phyloP scores from a whole-genome alignment of 2,888 invertebrate species.

The Helleia helle region DNA sequence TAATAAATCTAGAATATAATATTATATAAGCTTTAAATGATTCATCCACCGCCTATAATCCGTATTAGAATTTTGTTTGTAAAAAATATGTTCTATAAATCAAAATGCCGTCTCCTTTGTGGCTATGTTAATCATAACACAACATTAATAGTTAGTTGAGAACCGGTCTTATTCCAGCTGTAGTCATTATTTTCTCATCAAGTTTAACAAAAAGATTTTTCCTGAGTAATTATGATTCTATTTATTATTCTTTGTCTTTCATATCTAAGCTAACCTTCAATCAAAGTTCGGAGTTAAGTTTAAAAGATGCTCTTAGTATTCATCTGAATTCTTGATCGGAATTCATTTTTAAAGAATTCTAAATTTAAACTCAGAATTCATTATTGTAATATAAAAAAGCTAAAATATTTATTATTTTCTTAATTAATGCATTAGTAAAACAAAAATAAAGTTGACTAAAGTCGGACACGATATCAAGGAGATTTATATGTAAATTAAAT shows the following conservation, averaged over 20 bases:
- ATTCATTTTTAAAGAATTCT: too few relatives aligned
- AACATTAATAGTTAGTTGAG: conserved; percentile 12
- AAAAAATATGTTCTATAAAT: conserved; percentile 8
- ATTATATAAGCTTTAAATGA: neutral
- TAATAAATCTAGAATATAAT: too few relatives aligned
- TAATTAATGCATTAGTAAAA: too few relatives aligned
- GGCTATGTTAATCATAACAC: conserved; percentile 8
- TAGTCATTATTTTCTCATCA: conserved; percentile 25
- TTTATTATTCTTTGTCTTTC: conserved; percentile 14
- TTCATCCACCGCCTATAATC: neutral
- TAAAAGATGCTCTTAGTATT: neutral
- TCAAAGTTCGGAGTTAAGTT: neutral
- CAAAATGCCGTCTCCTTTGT: conserved; percentile 7
- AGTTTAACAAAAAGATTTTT: conserved; percentile 21
- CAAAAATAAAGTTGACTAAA: too few relatives aligned
- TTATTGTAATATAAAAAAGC: too few relatives aligned
- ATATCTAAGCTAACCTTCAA: conserved; percentile 2
- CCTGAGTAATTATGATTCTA: conserved; percentile 15
- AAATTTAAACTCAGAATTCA: too few relatives aligned
- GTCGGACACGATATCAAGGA: too few relatives aligned
- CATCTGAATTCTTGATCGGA: too few relatives aligned
- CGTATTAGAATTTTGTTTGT: conserved; percentile 1
- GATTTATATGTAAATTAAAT: too few relatives aligned
- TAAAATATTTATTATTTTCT: too few relatives aligned
- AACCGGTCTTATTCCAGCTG: conserved; percentile 19